A percentile compares a stretch with the other conserved stretches of the same genome.
Conservation (phyloP, 2,113 vertebrate species). For the Merops nubicus region DNA sequence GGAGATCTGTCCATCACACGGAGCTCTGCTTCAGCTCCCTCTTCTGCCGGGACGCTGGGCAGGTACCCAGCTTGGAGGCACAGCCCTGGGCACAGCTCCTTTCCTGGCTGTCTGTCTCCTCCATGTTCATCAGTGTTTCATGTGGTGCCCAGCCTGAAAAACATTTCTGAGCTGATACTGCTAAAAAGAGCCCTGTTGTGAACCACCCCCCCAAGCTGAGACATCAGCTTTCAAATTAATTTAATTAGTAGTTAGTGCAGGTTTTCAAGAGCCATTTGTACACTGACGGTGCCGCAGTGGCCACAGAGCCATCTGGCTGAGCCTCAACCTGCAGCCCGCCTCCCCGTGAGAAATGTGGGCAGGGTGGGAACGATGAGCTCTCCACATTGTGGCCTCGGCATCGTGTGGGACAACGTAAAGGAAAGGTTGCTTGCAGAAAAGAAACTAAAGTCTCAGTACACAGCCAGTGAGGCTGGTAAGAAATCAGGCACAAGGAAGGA, state of each 20-base stretch:
- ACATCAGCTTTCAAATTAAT: not conserved
- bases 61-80: not conserved
- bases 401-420: not conserved
- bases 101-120: not conserved
- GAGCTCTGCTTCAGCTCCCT: not conserved
- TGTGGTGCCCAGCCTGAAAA: not conserved
- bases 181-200: not conserved
- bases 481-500: not conserved
- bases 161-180: not conserved
- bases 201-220: not conserved
- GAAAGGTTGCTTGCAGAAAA: not conserved
- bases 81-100: not conserved
- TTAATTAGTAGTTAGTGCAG: not conserved
- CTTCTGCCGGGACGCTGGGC: not conserved
- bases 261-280: not conserved
- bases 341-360: not conserved
- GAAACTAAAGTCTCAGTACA: not conserved
- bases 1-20: not conserved
- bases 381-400: not conserved
- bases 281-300: not conserved
- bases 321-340: not conserved
- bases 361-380: not conserved
- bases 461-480: not conserved
- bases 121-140: accelerated
- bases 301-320: not conserved